phyloP scores from a whole-genome alignment of 2,797 vertebrate species.

The Micrastur ruficollis region DNA sequence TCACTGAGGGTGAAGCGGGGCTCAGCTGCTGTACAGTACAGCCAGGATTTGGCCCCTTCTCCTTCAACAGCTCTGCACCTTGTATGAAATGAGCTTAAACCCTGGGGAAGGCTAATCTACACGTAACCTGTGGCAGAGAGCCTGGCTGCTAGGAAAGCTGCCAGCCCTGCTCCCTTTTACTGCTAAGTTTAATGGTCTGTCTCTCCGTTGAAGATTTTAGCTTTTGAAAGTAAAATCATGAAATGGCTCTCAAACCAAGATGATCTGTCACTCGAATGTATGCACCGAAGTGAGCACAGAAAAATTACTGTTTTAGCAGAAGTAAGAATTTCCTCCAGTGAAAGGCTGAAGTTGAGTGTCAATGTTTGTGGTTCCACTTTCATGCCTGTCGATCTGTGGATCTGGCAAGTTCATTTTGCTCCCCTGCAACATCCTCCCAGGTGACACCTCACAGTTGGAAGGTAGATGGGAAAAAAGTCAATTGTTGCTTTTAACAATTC shows the following conservation, averaged over 20 bases:
- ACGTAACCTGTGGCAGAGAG: slow-evolving; percentile 30
- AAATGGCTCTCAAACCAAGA: neutral
- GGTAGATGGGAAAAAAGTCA: neutral
- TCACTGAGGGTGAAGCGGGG: neutral
- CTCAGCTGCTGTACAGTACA: neutral
- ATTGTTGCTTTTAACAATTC: neutral
- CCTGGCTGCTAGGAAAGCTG: slow-evolving; percentile 30
- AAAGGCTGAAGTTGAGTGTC: neutral
- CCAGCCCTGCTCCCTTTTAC: neutral
- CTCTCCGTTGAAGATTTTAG: neutral
- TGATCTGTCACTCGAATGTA: neutral
- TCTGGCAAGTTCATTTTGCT: slow-evolving; percentile 3
- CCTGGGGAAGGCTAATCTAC: neutral
- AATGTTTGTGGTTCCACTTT: slow-evolving; percentile 13
- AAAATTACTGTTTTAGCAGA: slow-evolving; percentile 29
- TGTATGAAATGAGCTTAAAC: neutral
- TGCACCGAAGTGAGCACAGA: neutral
- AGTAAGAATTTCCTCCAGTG: neutral
- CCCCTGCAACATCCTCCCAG: neutral
- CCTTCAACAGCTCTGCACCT: neutral
- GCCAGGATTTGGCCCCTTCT: neutral
- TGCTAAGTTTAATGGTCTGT: slow-evolving; percentile 1
- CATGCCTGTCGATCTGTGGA: accelerated
- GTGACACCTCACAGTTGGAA: neutral
- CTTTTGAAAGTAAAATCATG: slow-evolving; percentile 13